Base-by-base conservation (phyloP, 2,113 vertebrate species). In the Larimichthys crocea region DNA sequence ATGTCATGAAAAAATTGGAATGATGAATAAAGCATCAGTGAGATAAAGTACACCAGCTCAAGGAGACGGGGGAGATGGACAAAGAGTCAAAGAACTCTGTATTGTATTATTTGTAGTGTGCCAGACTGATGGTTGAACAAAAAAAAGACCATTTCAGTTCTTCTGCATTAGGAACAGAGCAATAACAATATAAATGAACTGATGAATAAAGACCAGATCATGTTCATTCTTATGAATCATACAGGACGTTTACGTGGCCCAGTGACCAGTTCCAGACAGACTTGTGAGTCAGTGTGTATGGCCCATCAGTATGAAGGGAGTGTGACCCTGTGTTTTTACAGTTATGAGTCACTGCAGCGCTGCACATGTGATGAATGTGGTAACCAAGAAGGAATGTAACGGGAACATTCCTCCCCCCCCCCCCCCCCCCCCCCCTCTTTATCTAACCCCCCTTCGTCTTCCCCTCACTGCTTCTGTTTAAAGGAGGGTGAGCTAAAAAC, bases 291-390 rank as follows among this genome's bases (percentile, higher is more conserved):
- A 85, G 24, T 29, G 22, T 35, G 24, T 9, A 9, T 10, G 6
- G 64, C 10, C 31, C 29, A 17, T 64, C 50, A 68, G 50, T 0
- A 17, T 31, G 3, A 67, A 15, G 29, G 29, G 44, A 74, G 69
- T 6, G 29, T 76, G 74, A 79, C 19, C 42, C 4, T 7, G 4
- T 73, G 31, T 88, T 73, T 76, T 79, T 70, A 72, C 35, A 46
- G 4, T 61, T 46, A 42, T 87, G 88, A 89, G 77, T 89, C 82
- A 90, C 31, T 11, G 53, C 1, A 59, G 65, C 10, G 62, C 56
- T 61, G 83, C 52, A 80, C 78, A 73, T 40, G n/a, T 44, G 71
- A 50, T 55, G 62, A 26, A 67, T 22, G 53, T 63, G 42, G 46
- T 7, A 44, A 73, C 26, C 17, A n/a, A 19, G 24, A 80, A 44